A percentile compares a stretch with the other conserved stretches of the same genome.
These are phyloP conservation scores for Rhaphigaster nebulosa DNA, from an alignment of 2,888 invertebrate species.

Conservation along the genomic window DNA sequence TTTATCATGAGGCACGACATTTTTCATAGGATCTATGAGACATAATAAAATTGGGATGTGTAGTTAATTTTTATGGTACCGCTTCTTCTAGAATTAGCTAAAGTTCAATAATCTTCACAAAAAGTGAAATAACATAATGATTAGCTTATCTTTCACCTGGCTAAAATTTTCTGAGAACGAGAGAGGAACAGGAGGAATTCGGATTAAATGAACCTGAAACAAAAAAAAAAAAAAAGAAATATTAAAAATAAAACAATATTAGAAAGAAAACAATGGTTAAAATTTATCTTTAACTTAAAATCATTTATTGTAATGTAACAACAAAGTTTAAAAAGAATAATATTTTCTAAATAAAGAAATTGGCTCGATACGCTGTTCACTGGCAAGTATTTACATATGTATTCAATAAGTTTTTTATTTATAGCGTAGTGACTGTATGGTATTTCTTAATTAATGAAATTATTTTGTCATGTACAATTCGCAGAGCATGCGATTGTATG, in stretches of 20 bases:
- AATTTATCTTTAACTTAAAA: neutral
- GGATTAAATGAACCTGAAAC: neutral
- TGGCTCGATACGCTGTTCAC: neutral
- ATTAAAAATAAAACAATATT: neutral
- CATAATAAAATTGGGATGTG: neutral
- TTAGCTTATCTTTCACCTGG: neutral
- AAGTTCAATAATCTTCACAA: neutral
- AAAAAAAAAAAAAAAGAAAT: neutral
- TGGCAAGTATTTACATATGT: neutral
- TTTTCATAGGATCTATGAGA: constrained; percentile 20
- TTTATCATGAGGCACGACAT: constrained; percentile 51
- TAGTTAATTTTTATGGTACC: neutral
- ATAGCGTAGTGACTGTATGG: neutral
- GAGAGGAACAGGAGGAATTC: neutral
- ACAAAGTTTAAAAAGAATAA: neutral
- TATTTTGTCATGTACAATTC: neutral
- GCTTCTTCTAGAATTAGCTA: neutral
- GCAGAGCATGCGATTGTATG: neutral
- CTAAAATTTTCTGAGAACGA: neutral
- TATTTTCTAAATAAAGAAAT: neutral
- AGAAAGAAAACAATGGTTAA: neutral
- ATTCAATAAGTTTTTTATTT: neutral
- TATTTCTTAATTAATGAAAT: neutral
- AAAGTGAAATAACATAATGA: neutral
- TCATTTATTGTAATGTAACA: neutral